Evolutionary conservation across 37 sponge, comb jelly and placozoan genomes (phyloP).

Genomic region (Beroe forskalii): DNA sequence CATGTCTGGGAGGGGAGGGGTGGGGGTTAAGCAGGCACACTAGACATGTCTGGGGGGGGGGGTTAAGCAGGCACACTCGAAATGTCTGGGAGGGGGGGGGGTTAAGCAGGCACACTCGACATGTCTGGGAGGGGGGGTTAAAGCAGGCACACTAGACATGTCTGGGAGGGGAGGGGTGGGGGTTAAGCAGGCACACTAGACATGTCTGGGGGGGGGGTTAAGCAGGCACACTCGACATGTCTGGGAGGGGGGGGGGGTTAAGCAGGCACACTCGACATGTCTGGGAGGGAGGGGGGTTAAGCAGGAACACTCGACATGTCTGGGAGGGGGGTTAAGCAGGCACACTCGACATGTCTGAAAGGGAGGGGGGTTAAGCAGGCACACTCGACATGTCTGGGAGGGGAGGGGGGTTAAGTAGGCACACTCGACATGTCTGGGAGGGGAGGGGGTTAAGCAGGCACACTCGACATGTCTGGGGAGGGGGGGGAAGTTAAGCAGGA

Average conservation of each 20-base stretch:
- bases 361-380: no score
- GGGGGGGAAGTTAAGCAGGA: neutral
- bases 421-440: conserved; percentile 60
- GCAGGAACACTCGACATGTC: no score
- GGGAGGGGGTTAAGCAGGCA: neutral
- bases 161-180: no score
- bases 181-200: no score
- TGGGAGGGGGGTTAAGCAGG: neutral
- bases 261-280: neutral
- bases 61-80: neutral
- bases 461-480: neutral
- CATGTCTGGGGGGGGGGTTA: neutral
- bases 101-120: neutral
- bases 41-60: conserved; percentile 43
- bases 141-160: no score
- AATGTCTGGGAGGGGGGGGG: neutral
- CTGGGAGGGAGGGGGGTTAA: neutral
- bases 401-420: neutral
- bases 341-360: no score
- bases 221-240: conserved; percentile 46
- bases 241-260: neutral
- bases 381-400: no score
- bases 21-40: neutral
- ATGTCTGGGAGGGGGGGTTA: neutral
- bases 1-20: no score